Evolutionary conservation across 2,113 vertebrate species (phyloP).

Genomic region (Helogale parvula): DNA sequence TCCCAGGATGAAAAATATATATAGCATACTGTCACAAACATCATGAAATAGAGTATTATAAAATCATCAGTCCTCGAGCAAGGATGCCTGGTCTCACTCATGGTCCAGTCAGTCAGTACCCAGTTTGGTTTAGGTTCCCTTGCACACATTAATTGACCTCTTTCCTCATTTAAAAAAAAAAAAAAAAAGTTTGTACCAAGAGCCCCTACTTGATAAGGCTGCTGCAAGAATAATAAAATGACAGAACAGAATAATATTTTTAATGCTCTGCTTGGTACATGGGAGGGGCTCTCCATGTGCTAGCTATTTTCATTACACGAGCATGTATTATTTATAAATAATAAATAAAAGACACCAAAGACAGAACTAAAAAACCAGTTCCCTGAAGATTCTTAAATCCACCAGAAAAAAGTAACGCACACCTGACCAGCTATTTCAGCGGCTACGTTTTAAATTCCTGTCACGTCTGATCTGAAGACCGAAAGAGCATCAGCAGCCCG

Average conservation of each 20-base stretch:
- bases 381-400: not conserved
- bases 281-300: not conserved
- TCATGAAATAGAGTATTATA: not conserved
- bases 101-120: not conserved
- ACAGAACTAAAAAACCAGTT: not conserved
- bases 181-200: not conserved
- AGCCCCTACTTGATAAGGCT: not conserved
- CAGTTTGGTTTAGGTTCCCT: not conserved
- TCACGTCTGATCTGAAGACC: conserved; percentile 7
- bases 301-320: not conserved
- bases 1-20: not conserved
- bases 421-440: not conserved
- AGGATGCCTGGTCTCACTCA: not conserved
- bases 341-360: not conserved
- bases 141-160: not conserved
- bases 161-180: not conserved
- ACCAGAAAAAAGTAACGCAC: not conserved
- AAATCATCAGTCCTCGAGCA: not conserved
- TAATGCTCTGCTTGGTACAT: not conserved
- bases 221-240: not conserved
- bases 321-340: not conserved
- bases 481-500: not conserved
- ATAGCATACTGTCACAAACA: not conserved
- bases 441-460: not conserved
- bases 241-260: not conserved